Evolutionary conservation across 2,797 vertebrate species (phyloP), one percentile per base, ranked within the genome.

Genomic region (Simalia tracyae): DNA sequence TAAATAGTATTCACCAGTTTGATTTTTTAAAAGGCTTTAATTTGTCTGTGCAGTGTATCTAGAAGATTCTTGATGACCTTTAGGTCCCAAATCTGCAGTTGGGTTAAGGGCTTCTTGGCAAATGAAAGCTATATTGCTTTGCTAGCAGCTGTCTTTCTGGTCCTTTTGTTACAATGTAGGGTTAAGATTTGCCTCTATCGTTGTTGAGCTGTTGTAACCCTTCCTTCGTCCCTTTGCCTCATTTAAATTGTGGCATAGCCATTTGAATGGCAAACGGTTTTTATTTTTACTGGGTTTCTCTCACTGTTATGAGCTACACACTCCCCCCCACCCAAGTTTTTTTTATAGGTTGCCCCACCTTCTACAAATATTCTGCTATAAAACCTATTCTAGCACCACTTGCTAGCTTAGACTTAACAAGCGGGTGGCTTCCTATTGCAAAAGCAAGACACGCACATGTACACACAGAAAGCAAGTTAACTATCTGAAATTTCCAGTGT

Each of bases 121-220:
- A 54, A 42, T 31, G 46, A 42, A 87, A 42, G 42, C 42, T 24
- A 0, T 84, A 50, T 22, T 54, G 84, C 84, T 85, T 87, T 81
- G 28, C 28, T 60, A 81, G 60, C 81, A n/a, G 2, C 2, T 56
- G 28, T 36, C 36, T 11, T 63, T 89, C 56, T 8, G 61, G 10
- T 15, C 15, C 36, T 57, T n/a, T 86, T 61, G 89, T 91, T 89
- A 60, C 54, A 92, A 4, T 84, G 42, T 1, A 8, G 59, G 36
- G 6, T 42, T 19, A 46, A 46, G 59, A 86, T 63, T 60, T 86
- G 10, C 42, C 61, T 28, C 90, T 87, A 0, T 0, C 4, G 2
- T 54, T 63, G 59, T 31, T 59, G 60, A 0, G 0, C 4, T 14
- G 42, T 84, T 24, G 36, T n/a, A 22, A 64, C 7, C 64, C 10